These are phyloP conservation scores for Apeltes quadracus DNA, from an alignment of 2,113 vertebrate species.

Conservation along the genomic window DNA sequence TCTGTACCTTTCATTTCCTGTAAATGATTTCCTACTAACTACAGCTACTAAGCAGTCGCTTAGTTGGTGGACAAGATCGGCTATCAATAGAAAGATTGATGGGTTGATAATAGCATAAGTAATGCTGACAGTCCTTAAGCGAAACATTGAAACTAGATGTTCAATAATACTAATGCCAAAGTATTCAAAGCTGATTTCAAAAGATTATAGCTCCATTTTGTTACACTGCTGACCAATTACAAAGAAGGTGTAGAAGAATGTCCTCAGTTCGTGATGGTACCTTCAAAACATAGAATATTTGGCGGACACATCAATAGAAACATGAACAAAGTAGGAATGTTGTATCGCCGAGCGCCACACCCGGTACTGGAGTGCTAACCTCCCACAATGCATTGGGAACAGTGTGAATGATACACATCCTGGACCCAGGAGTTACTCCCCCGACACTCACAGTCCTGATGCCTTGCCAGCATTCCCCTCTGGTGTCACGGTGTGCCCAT, in stretches of 20 bases:
- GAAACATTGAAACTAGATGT: not conserved
- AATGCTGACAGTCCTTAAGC: not conserved
- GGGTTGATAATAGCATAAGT: not conserved
- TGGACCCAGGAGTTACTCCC: conserved; percentile 43
- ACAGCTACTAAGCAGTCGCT: not conserved
- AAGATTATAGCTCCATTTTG: not conserved
- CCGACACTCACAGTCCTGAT: conserved; percentile 24
- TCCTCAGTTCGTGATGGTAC: not conserved
- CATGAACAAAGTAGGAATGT: not conserved
- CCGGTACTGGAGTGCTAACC: conserved; percentile 33
- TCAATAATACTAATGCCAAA: not conserved
- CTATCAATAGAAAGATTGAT: not conserved
- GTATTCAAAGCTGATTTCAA: not conserved
- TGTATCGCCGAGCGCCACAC: not conserved
- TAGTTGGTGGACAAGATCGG: not conserved
- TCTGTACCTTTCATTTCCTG: not conserved
- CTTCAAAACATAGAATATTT: not conserved
- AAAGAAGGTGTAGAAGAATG: not conserved
- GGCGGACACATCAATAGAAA: not conserved
- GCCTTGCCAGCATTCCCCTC: conserved; percentile 57
- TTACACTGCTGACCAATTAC: not conserved
- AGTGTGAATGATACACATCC: conserved; percentile 42
- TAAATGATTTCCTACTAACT: not conserved
- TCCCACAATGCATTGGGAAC: conserved; percentile 28
- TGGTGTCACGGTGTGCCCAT: conserved; percentile 72